phyloP scores from a whole-genome alignment of 2,888 invertebrate species.

The Drosophila cognata region DNA sequence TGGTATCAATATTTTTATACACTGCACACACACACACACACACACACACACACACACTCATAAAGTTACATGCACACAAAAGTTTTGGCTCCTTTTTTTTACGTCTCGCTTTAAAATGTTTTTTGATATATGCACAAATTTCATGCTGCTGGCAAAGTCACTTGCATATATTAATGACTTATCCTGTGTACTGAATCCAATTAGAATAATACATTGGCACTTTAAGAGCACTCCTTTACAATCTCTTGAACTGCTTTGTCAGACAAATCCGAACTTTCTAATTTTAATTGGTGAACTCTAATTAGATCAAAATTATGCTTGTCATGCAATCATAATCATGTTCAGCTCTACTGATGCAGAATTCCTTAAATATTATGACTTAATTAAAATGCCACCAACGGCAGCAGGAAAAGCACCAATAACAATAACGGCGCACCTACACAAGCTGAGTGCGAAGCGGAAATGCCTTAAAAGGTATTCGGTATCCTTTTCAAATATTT shows the following conservation, averaged over 20 bases:
- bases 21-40: not conserved
- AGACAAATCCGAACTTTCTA: not conserved
- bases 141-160: constrained; percentile 19
- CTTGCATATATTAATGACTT: constrained; percentile 42
- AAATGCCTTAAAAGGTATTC: constrained; percentile 38
- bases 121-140: constrained; percentile 20
- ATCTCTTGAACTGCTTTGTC: not conserved
- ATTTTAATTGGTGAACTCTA: constrained; percentile 30
- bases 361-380: constrained; percentile 32
- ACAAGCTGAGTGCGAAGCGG: constrained; percentile 12
- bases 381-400: constrained; percentile 48
- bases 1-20: constrained; percentile 2
- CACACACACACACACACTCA: not conserved
- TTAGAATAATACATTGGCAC: constrained; percentile 41
- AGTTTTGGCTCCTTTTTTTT: constrained; percentile 12
- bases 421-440: constrained; percentile 28
- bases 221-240: constrained; percentile 24
- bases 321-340: constrained; percentile 34
- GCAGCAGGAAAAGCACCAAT: not conserved
- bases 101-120: constrained; percentile 22
- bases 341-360: not conserved
- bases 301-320: constrained; percentile 64
- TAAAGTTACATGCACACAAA: not conserved
- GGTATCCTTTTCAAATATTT: constrained; percentile 49
- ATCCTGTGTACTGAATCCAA: constrained; percentile 25